phyloP scores from a whole-genome alignment of 2,797 vertebrate genomes.

The Pantherophis vulpinus region DNA sequence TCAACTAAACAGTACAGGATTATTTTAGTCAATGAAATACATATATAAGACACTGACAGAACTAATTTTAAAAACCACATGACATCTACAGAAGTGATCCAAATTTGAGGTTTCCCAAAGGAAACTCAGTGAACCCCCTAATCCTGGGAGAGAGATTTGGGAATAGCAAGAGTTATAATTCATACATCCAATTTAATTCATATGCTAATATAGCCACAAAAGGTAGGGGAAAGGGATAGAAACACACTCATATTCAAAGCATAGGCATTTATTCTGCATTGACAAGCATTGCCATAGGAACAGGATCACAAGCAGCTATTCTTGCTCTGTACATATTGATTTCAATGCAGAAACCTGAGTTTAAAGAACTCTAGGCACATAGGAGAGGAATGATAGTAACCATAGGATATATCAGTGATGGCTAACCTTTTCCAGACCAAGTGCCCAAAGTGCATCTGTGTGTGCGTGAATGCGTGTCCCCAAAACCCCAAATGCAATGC shows the following conservation, averaged over 20 bases:
- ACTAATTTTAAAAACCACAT: conserved; percentile 43
- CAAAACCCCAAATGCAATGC: too few relatives aligned
- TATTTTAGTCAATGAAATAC: not conserved
- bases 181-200: not conserved
- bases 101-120: conserved; percentile 3
- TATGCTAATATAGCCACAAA: not conserved
- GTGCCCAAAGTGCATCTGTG: too few relatives aligned
- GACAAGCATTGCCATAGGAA: not conserved
- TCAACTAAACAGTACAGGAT: not conserved
- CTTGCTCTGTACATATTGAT: not conserved
- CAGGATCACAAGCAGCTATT: not conserved
- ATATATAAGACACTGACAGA: conserved; percentile 23
- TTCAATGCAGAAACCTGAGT: not conserved
- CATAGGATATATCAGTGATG: not conserved
- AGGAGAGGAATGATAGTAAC: not conserved
- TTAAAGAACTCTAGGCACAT: not conserved
- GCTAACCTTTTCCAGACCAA: too few relatives aligned
- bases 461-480: too few relatives aligned
- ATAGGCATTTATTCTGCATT: not conserved
- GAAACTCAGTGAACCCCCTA: not conserved
- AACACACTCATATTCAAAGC: not conserved
- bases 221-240: not conserved
- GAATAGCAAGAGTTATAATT: not conserved
- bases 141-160: not conserved
- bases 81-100: not conserved